Conservation (phyloP, 1,140 invertebrate species). For the Plutomurus gul region DNA sequence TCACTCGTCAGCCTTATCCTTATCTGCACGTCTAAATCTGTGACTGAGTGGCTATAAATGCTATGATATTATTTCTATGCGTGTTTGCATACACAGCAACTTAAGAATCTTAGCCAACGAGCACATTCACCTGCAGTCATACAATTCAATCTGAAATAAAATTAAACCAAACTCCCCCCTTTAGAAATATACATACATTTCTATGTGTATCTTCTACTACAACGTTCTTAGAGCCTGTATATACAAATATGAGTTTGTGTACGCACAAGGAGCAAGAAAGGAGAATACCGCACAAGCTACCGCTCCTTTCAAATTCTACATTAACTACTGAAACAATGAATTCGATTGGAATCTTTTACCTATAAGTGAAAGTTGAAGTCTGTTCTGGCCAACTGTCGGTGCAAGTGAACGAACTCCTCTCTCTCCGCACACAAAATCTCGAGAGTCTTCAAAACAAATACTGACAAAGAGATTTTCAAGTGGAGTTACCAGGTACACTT, state of each 20-base stretch:
- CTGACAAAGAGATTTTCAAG: slow-evolving; percentile 27
- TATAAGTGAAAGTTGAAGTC: too few species aligned
- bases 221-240: too few species aligned
- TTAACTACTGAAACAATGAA: too few species aligned
- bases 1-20: neutral
- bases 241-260: too few species aligned
- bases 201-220: too few species aligned
- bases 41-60: too few species aligned
- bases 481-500: neutral
- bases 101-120: neutral
- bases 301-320: too few species aligned
- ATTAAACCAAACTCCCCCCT: neutral
- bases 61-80: neutral
- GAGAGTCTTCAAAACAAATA: slow-evolving; percentile 22
- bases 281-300: too few species aligned
- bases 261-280: too few species aligned
- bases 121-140: slow-evolving; percentile 4
- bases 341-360: too few species aligned
- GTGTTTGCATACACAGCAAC: neutral
- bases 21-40: slow-evolving; percentile 5
- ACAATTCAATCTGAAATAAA: slow-evolving; percentile 1
- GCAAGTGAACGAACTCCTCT: neutral
- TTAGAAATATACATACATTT: neutral
- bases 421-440: slow-evolving; percentile 16
- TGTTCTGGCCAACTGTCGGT: too few species aligned